phyloP scores from a whole-genome alignment of 2,888 invertebrate genomes.

The Caenorhabditis sp. region DNA sequence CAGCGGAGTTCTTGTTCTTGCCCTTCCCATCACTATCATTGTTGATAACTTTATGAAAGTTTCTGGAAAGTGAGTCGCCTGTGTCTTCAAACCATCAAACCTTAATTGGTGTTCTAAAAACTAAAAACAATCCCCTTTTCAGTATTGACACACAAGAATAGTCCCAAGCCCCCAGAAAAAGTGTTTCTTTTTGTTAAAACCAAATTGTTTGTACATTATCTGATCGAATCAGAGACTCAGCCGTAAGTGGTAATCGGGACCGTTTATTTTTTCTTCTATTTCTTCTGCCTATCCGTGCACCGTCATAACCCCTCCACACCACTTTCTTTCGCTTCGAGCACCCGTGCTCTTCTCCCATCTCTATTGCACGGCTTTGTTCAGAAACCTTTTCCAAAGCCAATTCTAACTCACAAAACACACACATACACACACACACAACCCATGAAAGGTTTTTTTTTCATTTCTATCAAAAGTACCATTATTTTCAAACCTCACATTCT shows the following conservation, averaged over 20 bases:
- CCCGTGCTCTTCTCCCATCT: constrained; percentile 14
- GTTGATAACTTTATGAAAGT: constrained; percentile 79
- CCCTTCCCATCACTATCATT: constrained; percentile 78
- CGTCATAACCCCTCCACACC: constrained; percentile 4
- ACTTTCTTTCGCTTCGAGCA: constrained; percentile 43
- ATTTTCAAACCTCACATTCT: background rate
- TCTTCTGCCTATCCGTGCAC: constrained; percentile 49
- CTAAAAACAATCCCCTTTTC: constrained; percentile 34
- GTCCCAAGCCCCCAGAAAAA: constrained; percentile 11
- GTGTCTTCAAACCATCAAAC: background rate
- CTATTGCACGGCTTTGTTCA: constrained; percentile 49
- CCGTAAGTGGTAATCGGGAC: constrained; percentile 39
- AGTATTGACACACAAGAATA: constrained; percentile 59
- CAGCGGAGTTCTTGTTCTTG: constrained; percentile 75
- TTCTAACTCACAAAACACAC: constrained; percentile 21
- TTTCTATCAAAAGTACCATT: constrained; percentile 3
- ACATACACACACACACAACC: background rate
- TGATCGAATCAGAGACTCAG: constrained; percentile 35
- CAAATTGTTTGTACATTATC: constrained; percentile 53
- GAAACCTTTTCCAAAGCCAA: constrained; percentile 19
- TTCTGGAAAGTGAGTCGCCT: constrained; percentile 71
- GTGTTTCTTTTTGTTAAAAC: constrained; percentile 14
- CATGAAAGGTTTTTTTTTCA: background rate
- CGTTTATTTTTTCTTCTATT: constrained; percentile 4
- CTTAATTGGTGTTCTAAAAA: too few species aligned